These are phyloP conservation scores for Tenthredo amoena DNA, from an alignment of 2,888 invertebrate species.

Conservation along the genomic window DNA sequence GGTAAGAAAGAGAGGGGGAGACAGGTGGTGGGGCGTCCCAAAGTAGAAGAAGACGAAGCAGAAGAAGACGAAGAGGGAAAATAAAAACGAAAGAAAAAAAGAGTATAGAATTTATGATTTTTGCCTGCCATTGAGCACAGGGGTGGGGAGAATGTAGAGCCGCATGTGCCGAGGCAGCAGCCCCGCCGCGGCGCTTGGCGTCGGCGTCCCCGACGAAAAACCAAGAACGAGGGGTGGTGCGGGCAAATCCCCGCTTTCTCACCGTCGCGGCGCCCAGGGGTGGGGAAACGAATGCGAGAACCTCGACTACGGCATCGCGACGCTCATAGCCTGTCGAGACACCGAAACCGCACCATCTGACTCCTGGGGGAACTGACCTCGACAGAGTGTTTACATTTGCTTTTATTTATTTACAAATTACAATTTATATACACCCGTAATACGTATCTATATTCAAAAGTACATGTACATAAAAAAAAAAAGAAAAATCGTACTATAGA, in stretches of 20 bases:
- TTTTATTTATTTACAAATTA: constrained; percentile 23
- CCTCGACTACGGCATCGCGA: constrained; percentile 39
- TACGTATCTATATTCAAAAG: background rate
- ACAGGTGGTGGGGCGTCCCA: background rate
- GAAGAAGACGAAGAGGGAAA: background rate
- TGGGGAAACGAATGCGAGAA: constrained; percentile 42
- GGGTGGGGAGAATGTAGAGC: constrained; percentile 6
- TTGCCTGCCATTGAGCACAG: background rate
- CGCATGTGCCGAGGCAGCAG: background rate
- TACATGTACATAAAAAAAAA: background rate
- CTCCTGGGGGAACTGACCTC: constrained; percentile 26
- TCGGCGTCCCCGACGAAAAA: constrained; percentile 45
- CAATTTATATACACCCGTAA: background rate
- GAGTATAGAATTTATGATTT: constrained; percentile 28
- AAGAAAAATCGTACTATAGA: background rate
- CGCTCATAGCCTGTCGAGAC: constrained; percentile 51
- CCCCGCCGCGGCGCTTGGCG: constrained; percentile 21
- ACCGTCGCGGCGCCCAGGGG: constrained; percentile 38
- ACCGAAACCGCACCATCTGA: constrained; percentile 47
- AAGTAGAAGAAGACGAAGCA: background rate
- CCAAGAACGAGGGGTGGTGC: constrained; percentile 33
- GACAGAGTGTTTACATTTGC: constrained; percentile 32
- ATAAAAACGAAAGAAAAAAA: background rate
- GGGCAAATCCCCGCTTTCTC: constrained; percentile 31
- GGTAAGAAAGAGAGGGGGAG: background rate